A percentile compares a stretch with the other conserved stretches of the same genome.
Evolutionary conservation across 1,140 invertebrate species (phyloP).

Genomic region (Bombus sibiricus): DNA sequence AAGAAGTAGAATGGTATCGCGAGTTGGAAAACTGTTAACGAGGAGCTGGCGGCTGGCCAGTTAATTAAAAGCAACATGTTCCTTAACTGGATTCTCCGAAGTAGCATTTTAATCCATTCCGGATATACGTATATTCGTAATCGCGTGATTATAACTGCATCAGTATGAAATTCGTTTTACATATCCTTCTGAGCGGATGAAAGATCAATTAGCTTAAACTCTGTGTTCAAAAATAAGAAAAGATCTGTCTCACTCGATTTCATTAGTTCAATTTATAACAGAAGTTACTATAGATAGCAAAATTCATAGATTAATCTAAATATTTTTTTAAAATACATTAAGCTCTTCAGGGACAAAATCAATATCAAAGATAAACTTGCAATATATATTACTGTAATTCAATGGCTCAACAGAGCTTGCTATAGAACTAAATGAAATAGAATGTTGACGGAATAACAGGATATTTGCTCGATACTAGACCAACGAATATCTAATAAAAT

Average conservation of each 20-base stretch:
- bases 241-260: not conserved
- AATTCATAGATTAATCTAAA: too few relatives aligned
- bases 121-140: conserved; percentile 42
- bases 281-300: too few relatives aligned
- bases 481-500: too few relatives aligned
- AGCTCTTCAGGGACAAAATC: too few relatives aligned
- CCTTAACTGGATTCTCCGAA: conserved; percentile 54
- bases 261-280: too few relatives aligned
- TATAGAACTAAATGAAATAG: too few relatives aligned
- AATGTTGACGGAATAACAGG: too few relatives aligned
- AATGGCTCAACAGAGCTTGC: too few relatives aligned
- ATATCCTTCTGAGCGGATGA: not conserved
- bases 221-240: not conserved
- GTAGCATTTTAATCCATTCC: conserved; percentile 41
- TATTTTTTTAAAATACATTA: too few relatives aligned
- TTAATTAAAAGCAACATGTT: conserved; percentile 70
- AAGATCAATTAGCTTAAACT: conserved; percentile 22
- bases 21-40: conserved; percentile 49
- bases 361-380: too few relatives aligned
- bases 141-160: conserved; percentile 41
- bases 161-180: not conserved
- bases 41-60: conserved; percentile 67
- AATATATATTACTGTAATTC: too few relatives aligned
- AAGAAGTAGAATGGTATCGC: not conserved
- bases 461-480: too few relatives aligned